phyloP scores from a whole-genome alignment of 2,888 invertebrate species.

The Caenorhabditis macrosperma region DNA sequence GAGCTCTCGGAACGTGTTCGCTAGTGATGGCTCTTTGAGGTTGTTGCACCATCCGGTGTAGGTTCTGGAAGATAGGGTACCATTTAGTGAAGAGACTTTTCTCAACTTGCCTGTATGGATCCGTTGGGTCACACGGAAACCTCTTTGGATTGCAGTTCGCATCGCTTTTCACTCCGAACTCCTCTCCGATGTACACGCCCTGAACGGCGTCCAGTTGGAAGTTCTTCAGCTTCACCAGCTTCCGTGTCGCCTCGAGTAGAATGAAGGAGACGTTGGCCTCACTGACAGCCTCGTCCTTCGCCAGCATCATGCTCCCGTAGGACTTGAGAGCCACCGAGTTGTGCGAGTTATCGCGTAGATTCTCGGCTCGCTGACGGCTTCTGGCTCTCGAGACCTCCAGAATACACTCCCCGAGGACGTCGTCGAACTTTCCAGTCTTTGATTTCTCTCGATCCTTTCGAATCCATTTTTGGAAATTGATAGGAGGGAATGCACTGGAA shows the following conservation, averaged over 20 bases:
- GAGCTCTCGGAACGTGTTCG: constrained; percentile 74
- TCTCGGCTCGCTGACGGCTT: neutral
- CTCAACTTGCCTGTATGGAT: constrained; percentile 49
- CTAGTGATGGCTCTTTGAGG: constrained; percentile 70
- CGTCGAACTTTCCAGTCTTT: constrained; percentile 20
- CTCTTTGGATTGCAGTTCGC: constrained; percentile 61
- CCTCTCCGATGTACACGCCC: constrained; percentile 40
- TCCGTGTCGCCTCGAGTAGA: constrained; percentile 69
- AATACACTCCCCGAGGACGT: constrained; percentile 44
- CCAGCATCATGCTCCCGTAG: constrained; percentile 75
- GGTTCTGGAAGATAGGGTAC: constrained; percentile 63
- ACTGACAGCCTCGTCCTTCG: constrained; percentile 73
- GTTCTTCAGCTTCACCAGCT: constrained; percentile 27
- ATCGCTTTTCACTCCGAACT: constrained; percentile 36
- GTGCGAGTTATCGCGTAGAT: constrained; percentile 15
- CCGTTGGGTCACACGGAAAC: constrained; percentile 79
- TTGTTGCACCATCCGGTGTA: constrained; percentile 80
- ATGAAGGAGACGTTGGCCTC: constrained; percentile 71
- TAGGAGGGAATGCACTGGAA: constrained; percentile 8
- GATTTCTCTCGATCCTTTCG: neutral
- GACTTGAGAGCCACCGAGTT: constrained; percentile 55
- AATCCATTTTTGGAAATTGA: constrained; percentile 45
- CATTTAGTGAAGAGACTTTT: too few species aligned
- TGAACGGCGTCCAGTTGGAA: constrained; percentile 26
- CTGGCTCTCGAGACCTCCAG: constrained; percentile 25